phyloP scores from a whole-genome alignment of 2,797 vertebrate species.

The Enteromius fasciolatus region DNA sequence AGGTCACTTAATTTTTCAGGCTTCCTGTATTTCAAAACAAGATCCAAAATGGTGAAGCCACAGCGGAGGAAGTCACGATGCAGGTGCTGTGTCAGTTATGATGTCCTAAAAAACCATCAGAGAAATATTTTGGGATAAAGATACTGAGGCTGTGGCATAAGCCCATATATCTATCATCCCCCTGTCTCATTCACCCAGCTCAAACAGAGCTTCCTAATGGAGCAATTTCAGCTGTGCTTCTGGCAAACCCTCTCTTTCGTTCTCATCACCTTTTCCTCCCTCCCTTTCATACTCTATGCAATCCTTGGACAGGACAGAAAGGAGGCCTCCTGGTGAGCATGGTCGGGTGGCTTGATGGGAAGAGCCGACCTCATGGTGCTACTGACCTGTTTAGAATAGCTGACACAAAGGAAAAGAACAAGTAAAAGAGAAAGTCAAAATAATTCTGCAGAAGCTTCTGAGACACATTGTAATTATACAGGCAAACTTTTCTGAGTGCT shows the following conservation, averaged over 20 bases:
- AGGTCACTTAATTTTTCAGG: background rate
- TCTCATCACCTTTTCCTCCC: conserved; percentile 10
- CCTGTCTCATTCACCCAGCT: conserved; percentile 65
- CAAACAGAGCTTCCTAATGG: conserved; percentile 72
- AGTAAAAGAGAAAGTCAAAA: background rate
- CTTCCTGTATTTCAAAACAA: background rate
- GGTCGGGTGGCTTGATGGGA: conserved; percentile 15
- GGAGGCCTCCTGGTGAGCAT: conserved; percentile 48
- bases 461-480: background rate
- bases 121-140: conserved; percentile 25
- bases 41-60: background rate
- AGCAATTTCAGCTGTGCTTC: conserved; percentile 74
- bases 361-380: background rate
- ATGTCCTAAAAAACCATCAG: conserved; percentile 15
- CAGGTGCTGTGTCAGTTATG: background rate
- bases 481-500: background rate
- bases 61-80: background rate
- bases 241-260: conserved; percentile 67
- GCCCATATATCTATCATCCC: conserved; percentile 40
- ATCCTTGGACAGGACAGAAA: conserved; percentile 38
- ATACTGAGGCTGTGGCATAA: conserved; percentile 17
- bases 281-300: conserved; percentile 14
- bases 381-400: conserved; percentile 30
- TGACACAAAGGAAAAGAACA: conserved; percentile 7
- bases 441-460: background rate